Conservation (phyloP, 2,888 invertebrate species). For the Enchytraeus crypticus region DNA sequence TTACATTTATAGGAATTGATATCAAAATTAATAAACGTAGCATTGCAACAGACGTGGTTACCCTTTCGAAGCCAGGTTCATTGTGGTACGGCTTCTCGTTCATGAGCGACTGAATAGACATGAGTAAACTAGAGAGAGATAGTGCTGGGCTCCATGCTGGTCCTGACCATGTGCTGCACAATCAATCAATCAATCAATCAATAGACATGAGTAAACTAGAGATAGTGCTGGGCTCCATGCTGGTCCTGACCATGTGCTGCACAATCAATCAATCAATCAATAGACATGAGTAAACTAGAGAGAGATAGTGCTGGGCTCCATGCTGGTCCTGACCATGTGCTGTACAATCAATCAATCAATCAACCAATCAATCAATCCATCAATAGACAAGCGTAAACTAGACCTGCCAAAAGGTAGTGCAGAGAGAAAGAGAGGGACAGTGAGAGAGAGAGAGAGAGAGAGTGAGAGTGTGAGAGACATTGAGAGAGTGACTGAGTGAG, state of each 20-base stretch:
- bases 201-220: conserved; percentile 55
- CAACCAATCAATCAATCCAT: no score
- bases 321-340: conserved; percentile 56
- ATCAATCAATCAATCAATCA: background rate
- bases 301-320: conserved; percentile 56
- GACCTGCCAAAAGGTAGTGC: conserved; percentile 27
- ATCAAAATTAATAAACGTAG: no score
- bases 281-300: conserved; percentile 54
- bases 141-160: conserved; percentile 57
- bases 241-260: conserved; percentile 55
- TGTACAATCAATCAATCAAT: background rate
- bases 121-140: conserved; percentile 53
- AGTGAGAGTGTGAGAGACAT: no score
- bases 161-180: conserved; percentile 53
- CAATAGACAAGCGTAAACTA: conserved; percentile 53
- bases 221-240: conserved; percentile 56
- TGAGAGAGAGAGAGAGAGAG: no score
- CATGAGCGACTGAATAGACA: conserved; percentile 57
- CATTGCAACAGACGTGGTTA: no score
- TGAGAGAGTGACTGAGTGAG: no score
- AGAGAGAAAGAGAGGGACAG: no score
- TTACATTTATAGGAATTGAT: no score
- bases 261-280: background rate
- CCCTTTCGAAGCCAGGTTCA: conserved; percentile 58
- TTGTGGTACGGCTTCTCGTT: conserved; percentile 60